Evolutionary conservation across 2,797 vertebrate genomes (phyloP), one percentile per base, ranked within the genome.

Genomic region (Gymnothorax reevesii): DNA sequence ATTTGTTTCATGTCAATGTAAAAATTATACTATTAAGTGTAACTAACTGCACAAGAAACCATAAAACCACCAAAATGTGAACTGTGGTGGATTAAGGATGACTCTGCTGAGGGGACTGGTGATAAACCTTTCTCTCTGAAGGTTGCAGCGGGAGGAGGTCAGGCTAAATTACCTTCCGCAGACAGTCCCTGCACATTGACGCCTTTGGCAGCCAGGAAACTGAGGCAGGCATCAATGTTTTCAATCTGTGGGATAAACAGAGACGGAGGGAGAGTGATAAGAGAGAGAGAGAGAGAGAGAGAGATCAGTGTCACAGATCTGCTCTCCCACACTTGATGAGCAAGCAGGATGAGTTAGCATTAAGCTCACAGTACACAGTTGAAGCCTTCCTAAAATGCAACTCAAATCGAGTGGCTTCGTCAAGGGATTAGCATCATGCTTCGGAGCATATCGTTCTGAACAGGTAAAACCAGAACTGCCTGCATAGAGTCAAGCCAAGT

Each of bases 121-220:
- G n/a, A 71, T 33, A 27, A 69, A 3, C n/a, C 5, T 3, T 62
- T 62, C 33, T 42, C 33, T 42, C 33, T 42, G 33, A 42, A 2
- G 33, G 33, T 42, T 42, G 15, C 22, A 9, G 57, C 57, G 9
- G 9, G 7, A 0, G 13, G 57, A 13, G 57, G 9, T 27, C 0
- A 79, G 57, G 79, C 82, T 80, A 85, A 93, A 95, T 97, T 94
- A 99, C 98, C 98, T 96, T 99, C 98, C 84, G 98, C 97, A 93
- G 98, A 99, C 93, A 99, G 96, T 89, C 98, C 98, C 95, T 99
- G 98, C 94, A 98, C 98, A 95, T 99, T 99, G 91, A 99, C 97
- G 91, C 98, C 98, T 95, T 98, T 99, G 57, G 98, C 97, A 95
- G 97, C 98, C 96, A 99, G 95, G 95, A 99, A 99, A 95, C 96